These are phyloP conservation scores for Cylindroiulus punctatus DNA, from an alignment of 2,888 invertebrate species.

Conservation along the genomic window DNA sequence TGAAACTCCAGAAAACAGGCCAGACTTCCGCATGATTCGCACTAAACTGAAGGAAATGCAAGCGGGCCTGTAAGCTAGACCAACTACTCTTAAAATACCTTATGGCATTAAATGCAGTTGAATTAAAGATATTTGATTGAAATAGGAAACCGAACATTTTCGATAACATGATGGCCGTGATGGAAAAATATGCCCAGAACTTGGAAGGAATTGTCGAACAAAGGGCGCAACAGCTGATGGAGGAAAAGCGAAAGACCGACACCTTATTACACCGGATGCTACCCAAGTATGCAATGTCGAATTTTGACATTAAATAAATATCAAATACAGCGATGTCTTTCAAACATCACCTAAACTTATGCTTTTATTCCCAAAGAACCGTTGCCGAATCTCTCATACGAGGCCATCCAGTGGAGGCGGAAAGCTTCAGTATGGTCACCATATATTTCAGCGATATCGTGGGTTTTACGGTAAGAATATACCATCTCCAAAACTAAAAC, in stretches of 20 bases:
- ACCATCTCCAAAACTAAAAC: not conserved
- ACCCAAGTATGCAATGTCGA: conserved; percentile 72
- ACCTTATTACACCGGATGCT: conserved; percentile 85
- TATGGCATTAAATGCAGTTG: not conserved
- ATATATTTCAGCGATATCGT: conserved; percentile 97
- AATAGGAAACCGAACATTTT: conserved; percentile 83
- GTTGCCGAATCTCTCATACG: conserved; percentile 93
- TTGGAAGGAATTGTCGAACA: conserved; percentile 85
- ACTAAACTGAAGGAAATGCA: conserved; percentile 65
- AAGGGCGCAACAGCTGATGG: conserved; percentile 80
- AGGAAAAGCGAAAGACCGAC: conserved; percentile 87
- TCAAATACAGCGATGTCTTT: no score
- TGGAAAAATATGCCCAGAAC: conserved; percentile 91
- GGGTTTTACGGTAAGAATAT: conserved; percentile 78
- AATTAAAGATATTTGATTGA: not conserved
- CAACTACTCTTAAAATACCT: not conserved
- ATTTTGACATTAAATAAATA: not conserved
- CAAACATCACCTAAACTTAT: not conserved
- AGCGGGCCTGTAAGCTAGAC: conserved; percentile 85
- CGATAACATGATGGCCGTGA: conserved; percentile 89
- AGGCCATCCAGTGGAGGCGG: conserved; percentile 89
- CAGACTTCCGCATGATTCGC: conserved; percentile 66
- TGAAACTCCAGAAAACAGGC: conserved; percentile 65
- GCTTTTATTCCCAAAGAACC: conserved; percentile 57
- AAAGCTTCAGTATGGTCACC: conserved; percentile 90